These are phyloP conservation scores for Acanthurus lineatus DNA, from an alignment of 2,797 vertebrate species.

Conservation along the genomic window DNA sequence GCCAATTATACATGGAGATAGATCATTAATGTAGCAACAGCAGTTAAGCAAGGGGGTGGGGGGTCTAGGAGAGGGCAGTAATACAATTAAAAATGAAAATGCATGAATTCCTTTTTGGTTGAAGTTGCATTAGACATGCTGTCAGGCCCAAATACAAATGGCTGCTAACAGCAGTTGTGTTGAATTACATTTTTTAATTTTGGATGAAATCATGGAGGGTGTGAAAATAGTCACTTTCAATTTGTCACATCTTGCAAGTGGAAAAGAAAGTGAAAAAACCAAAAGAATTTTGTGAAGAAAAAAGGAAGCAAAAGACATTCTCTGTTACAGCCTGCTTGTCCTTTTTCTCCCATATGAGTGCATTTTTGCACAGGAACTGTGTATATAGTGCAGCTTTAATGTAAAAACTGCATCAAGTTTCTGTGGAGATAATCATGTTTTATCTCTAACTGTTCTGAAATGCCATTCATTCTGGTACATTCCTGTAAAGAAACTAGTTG, in stretches of 20 bases:
- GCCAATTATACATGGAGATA: neutral
- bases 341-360: neutral
- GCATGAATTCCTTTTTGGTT: neutral
- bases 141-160: neutral
- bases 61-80: neutral
- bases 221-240: conserved; percentile 25
- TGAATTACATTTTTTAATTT: neutral
- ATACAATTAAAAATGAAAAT: neutral
- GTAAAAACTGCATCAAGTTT: neutral
- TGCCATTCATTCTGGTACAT: neutral
- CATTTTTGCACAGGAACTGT: conserved; percentile 4
- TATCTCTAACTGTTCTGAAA: neutral
- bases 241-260: conserved; percentile 4
- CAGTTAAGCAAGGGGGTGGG: neutral
- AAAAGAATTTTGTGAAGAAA: neutral
- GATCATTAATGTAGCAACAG: neutral
- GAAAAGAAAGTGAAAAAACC: neutral
- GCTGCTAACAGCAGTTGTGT: neutral
- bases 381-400: neutral
- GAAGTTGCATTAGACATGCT: neutral
- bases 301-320: neutral
- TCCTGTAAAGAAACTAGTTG: neutral
- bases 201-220: neutral
- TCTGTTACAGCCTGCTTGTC: neutral
- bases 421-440: neutral